phyloP scores from a whole-genome alignment of 1,140 invertebrate species.

The Stenopsyche tienmushanensis region DNA sequence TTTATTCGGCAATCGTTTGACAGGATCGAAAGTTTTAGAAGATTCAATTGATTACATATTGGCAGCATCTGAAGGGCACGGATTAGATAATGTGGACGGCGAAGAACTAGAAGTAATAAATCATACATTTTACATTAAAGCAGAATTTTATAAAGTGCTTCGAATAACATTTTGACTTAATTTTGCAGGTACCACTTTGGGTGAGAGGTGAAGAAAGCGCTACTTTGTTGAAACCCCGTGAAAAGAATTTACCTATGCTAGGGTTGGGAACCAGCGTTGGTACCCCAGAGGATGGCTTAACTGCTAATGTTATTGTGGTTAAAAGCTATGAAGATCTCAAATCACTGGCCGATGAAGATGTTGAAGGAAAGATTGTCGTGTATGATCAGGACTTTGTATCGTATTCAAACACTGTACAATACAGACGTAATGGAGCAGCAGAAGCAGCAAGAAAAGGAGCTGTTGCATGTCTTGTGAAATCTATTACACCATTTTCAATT shows the following conservation, averaged over 20 bases:
- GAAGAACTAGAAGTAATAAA: conserved; percentile 37
- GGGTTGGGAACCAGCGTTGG: conserved; percentile 64
- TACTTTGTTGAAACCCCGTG: conserved; percentile 56
- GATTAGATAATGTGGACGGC: conserved; percentile 61
- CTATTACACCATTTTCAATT: conserved; percentile 69
- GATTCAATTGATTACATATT: conserved; percentile 68
- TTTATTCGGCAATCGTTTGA: conserved; percentile 63
- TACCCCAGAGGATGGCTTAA: conserved; percentile 63
- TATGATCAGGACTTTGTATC: conserved; percentile 63
- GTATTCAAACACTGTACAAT: conserved; percentile 59
- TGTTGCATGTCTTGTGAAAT: conserved; percentile 67
- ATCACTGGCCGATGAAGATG: conserved; percentile 49
- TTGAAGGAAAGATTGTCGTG: conserved; percentile 68
- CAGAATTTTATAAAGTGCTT: background rate
- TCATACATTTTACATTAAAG: background rate
- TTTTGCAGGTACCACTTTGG: conserved; percentile 45
- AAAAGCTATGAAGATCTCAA: conserved; percentile 64
- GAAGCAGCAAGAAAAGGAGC: conserved; percentile 66
- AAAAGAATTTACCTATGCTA: conserved; percentile 58
- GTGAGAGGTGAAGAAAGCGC: conserved; percentile 63
- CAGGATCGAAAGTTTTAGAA: conserved; percentile 63
- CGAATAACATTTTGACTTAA: conserved; percentile 41
- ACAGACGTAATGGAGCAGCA: conserved; percentile 60
- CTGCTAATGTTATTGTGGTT: conserved; percentile 65
- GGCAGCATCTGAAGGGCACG: conserved; percentile 51